These are phyloP conservation scores for Ibycter americanus DNA, from an alignment of 2,797 vertebrate genomes.

Conservation along the genomic window DNA sequence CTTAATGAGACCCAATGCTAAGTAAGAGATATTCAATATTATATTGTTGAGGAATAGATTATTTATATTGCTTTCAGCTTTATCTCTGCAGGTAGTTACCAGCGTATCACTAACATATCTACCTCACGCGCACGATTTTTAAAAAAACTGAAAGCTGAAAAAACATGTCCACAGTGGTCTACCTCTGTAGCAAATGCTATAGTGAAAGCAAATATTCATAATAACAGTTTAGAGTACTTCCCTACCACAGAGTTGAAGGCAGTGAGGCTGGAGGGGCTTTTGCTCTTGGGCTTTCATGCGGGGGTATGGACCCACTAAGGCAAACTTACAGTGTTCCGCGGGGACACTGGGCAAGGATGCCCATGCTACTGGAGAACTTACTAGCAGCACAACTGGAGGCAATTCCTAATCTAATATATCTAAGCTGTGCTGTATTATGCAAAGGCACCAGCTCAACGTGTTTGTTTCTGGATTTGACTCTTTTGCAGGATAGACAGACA, in stretches of 20 bases:
- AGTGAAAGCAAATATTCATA: neutral
- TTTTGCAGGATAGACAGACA: neutral
- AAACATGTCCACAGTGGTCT: neutral
- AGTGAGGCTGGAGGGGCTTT: neutral
- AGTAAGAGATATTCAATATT: neutral
- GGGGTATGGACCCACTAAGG: neutral
- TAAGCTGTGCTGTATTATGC: neutral
- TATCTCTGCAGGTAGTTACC: neutral
- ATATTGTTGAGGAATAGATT: neutral
- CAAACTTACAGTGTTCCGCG: neutral
- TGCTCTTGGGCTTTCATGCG: neutral
- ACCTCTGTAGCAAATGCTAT: neutral
- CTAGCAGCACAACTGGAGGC: neutral
- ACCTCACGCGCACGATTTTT: fast-evolving
- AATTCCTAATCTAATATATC: neutral
- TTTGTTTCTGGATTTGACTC: neutral
- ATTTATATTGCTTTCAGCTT: neutral
- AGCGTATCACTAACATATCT: fast-evolving
- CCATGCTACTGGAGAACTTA: neutral
- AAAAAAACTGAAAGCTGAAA: neutral
- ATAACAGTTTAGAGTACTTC: neutral
- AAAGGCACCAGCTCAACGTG: neutral
- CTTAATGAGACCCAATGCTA: neutral
- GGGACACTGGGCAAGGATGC: neutral
- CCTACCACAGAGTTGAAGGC: neutral